Evolutionary conservation across 2,797 vertebrate species (phyloP).

Genomic region (Yasuhikotakia modesta): DNA sequence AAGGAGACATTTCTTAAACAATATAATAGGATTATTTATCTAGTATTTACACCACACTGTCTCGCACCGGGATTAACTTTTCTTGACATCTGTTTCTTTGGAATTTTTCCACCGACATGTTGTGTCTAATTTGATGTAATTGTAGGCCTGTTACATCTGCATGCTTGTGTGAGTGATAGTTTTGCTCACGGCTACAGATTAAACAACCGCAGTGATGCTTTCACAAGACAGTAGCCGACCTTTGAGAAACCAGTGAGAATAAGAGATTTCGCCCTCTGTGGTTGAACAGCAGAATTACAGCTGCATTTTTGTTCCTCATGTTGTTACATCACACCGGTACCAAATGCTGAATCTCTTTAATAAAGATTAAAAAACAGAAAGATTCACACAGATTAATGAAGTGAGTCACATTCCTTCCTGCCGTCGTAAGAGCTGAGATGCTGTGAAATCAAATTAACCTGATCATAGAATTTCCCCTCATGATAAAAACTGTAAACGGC

Average conservation of each 20-base stretch:
- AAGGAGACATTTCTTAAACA: constrained; percentile 43
- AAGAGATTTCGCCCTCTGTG: no score
- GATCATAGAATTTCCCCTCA: constrained; percentile 66
- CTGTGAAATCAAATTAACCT: constrained; percentile 68
- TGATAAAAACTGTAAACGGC: constrained; percentile 48
- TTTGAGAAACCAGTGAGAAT: no score
- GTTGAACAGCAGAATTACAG: no score
- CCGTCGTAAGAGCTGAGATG: constrained; percentile 65
- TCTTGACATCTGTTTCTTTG: constrained; percentile 59
- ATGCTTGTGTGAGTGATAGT: constrained; percentile 39
- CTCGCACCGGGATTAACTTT: constrained; percentile 48
- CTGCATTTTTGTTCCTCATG: no score
- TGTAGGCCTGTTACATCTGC: constrained; percentile 43
- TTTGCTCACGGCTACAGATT: constrained; percentile 30
- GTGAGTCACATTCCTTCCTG: constrained; percentile 70
- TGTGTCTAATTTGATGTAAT: constrained; percentile 57
- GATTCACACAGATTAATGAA: constrained; percentile 58
- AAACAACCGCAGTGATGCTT: constrained; percentile 30
- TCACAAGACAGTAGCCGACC: no score
- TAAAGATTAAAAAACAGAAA: constrained; percentile 22
- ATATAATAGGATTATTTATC: constrained; percentile 57
- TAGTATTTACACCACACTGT: constrained; percentile 59
- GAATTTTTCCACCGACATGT: constrained; percentile 60
- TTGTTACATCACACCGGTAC: no score
- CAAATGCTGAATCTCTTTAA: constrained; percentile 37